These are phyloP conservation scores for Hoplostethus atlanticus DNA, from an alignment of 2,797 vertebrate genomes.

Conservation along the genomic window DNA sequence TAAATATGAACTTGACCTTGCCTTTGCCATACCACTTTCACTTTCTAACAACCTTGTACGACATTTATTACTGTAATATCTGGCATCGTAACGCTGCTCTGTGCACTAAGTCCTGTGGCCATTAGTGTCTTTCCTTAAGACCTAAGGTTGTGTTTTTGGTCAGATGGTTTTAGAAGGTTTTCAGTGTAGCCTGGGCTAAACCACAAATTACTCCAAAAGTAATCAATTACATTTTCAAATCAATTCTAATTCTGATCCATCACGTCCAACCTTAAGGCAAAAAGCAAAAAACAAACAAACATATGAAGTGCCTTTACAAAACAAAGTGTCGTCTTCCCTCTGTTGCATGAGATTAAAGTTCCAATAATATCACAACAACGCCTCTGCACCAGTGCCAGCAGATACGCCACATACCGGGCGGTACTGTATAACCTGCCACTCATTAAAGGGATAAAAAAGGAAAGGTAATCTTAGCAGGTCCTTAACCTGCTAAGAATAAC, in stretches of 20 bases:
- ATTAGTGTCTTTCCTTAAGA: not conserved
- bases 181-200: not conserved
- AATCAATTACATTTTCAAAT: too few species aligned
- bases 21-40: not conserved
- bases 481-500: too few species aligned
- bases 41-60: not conserved
- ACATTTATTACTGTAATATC: not conserved
- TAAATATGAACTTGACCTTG: not conserved
- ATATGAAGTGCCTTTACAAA: too few species aligned
- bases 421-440: too few species aligned
- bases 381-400: conserved; percentile 4
- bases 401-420: not conserved
- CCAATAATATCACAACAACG: conserved; percentile 9
- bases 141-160: conserved; percentile 11
- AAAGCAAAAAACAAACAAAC: conserved; percentile 8
- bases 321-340: not conserved
- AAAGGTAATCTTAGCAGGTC: too few species aligned
- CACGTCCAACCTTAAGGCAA: not conserved
- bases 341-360: not conserved
- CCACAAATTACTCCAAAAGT: too few species aligned
- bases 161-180: not conserved
- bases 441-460: too few species aligned
- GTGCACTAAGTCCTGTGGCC: not conserved
- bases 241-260: too few species aligned
- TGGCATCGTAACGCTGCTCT: not conserved